phyloP scores from a whole-genome alignment of 1,140 invertebrate genomes.

The Trachymyrmex cornetzi region DNA sequence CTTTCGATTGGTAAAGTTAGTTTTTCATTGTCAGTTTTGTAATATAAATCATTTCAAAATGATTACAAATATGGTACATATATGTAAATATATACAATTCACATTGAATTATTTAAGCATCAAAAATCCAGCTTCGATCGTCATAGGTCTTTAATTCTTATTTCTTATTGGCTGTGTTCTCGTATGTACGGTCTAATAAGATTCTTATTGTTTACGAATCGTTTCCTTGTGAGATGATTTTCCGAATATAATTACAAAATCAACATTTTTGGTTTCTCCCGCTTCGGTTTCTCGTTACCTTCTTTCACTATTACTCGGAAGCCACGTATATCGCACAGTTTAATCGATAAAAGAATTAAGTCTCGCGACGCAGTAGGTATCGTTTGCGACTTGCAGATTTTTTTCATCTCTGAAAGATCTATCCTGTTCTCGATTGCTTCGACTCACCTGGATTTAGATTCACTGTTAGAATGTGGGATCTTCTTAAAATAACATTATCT shows the following conservation, averaged over 20 bases:
- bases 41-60: too few relatives aligned
- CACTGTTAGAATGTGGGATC: not conserved
- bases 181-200: too few relatives aligned
- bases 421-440: not conserved
- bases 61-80: too few relatives aligned
- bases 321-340: not conserved
- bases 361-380: not conserved
- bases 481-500: slow-evolving; percentile 27
- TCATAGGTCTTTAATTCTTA: too few relatives aligned
- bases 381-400: not conserved
- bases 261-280: not conserved
- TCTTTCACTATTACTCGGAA: not conserved
- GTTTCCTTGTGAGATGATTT: not conserved
- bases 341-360: slow-evolving; percentile 4
- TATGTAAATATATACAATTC: too few relatives aligned
- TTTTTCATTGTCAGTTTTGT: too few relatives aligned
- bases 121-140: too few relatives aligned
- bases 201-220: too few relatives aligned
- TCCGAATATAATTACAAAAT: not conserved
- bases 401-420: not conserved
- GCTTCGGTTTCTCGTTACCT: not conserved
- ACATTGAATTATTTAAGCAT: too few relatives aligned
- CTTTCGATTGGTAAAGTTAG: too few relatives aligned
- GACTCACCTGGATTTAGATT: not conserved
- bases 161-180: too few relatives aligned